These are phyloP conservation scores for Phania funesta DNA, from an alignment of 2,888 invertebrate genomes.

Conservation along the genomic window DNA sequence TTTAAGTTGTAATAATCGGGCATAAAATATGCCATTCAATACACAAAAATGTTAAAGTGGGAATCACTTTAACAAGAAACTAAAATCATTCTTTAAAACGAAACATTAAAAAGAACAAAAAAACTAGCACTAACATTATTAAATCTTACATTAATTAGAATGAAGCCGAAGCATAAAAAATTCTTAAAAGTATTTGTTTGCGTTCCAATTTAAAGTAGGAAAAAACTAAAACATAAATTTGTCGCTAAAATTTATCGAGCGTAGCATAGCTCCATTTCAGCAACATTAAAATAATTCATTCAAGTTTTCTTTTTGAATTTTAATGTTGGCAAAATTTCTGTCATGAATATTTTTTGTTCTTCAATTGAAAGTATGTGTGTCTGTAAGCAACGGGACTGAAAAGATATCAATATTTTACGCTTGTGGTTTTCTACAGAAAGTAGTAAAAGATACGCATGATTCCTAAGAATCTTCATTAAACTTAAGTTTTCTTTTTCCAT, in stretches of 20 bases:
- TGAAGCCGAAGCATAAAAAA: background rate
- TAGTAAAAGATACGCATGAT: background rate
- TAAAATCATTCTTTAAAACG: background rate
- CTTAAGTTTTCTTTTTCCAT: background rate
- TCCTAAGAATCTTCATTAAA: background rate
- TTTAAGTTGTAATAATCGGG: no score
- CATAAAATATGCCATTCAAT: no score
- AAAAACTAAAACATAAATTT: background rate
- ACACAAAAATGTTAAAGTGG: no score
- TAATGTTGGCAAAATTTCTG: no score
- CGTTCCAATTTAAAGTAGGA: background rate
- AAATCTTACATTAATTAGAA: constrained; percentile 5
- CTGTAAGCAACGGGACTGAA: background rate
- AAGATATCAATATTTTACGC: background rate
- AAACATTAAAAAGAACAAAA: background rate
- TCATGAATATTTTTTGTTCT: background rate
- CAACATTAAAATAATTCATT: background rate
- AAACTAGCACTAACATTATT: background rate
- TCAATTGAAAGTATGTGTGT: background rate
- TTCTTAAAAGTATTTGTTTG: background rate
- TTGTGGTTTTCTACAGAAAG: background rate
- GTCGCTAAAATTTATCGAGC: constrained; percentile 5
- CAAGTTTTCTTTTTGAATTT: background rate
- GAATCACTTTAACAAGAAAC: background rate
- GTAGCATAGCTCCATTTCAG: background rate